These are phyloP conservation scores for Fulmarus glacialis DNA, from an alignment of 2,113 vertebrate genomes.

Conservation along the genomic window DNA sequence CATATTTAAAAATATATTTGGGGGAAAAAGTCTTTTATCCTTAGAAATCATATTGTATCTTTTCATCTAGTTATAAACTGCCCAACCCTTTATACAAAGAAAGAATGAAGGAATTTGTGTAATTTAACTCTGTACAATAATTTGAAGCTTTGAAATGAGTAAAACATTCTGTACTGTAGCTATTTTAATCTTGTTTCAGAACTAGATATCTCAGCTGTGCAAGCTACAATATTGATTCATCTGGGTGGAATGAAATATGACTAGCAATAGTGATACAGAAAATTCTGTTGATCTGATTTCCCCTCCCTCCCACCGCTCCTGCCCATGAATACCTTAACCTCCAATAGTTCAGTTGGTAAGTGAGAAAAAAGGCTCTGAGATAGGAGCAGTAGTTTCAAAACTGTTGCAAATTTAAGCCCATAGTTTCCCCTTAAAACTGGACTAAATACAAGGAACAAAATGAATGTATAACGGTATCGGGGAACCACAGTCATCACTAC, in stretches of 20 bases:
- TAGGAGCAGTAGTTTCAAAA: neutral
- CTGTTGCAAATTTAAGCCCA: neutral
- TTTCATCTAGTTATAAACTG: neutral
- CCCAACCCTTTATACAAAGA: neutral
- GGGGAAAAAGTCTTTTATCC: neutral
- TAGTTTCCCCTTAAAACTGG: neutral
- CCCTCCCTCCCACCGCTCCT: neutral
- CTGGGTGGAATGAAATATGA: neutral
- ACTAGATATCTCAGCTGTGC: neutral
- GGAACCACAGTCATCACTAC: neutral
- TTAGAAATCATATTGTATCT: neutral
- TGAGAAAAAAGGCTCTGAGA: neutral
- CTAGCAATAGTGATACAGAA: neutral
- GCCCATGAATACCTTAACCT: neutral
- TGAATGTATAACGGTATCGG: neutral
- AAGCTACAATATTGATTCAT: slow-evolving; percentile 29
- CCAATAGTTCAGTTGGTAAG: neutral
- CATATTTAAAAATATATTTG: neutral
- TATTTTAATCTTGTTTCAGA: slow-evolving; percentile 40
- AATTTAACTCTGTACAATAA: neutral
- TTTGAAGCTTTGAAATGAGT: neutral
- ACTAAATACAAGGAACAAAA: neutral
- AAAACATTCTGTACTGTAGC: slow-evolving; percentile 13
- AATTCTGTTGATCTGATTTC: neutral
- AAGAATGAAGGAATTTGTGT: neutral